A percentile compares a stretch with the other conserved stretches of the same genome.
phyloP scores from a whole-genome alignment of 2,113 vertebrate species.

The Planiliza haematocheilus region DNA sequence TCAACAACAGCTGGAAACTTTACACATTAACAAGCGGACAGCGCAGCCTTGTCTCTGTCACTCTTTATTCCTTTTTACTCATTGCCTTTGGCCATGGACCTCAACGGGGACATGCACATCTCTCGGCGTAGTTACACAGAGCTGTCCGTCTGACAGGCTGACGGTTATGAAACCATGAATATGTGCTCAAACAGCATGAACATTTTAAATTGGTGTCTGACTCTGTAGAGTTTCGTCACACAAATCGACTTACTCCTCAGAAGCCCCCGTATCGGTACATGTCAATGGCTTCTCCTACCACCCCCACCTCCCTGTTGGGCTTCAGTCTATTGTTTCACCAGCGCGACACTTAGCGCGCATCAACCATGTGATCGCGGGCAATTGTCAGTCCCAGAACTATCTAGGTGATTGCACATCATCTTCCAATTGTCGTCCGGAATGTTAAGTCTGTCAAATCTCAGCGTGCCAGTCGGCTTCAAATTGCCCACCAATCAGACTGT shows the following conservation, averaged over 20 bases:
- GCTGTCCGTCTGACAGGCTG: constrained; percentile 32
- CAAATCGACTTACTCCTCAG: constrained; percentile 22
- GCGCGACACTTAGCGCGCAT: constrained; percentile 58
- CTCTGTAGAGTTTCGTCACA: constrained; percentile 18
- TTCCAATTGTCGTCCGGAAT: constrained; percentile 57
- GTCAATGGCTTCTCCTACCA: constrained; percentile 50
- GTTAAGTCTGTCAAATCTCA: constrained; percentile 50
- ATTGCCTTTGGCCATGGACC: neutral
- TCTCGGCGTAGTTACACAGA: neutral
- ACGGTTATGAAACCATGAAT: constrained; percentile 42
- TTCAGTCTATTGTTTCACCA: constrained; percentile 44
- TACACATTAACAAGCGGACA: neutral
- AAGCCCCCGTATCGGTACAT: constrained; percentile 33
- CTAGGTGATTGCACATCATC: constrained; percentile 71
- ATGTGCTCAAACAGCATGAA: constrained; percentile 62
- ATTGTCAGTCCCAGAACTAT: constrained; percentile 64
- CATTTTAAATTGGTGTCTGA: constrained; percentile 67
- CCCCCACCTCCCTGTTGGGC: neutral
- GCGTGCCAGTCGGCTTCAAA: constrained; percentile 51
- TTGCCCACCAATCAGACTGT: constrained; percentile 28
- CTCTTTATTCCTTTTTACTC: constrained; percentile 4
- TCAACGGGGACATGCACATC: constrained; percentile 2
- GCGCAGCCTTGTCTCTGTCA: constrained; percentile 3
- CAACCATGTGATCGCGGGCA: constrained; percentile 70
- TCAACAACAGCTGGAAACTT: constrained; percentile 2